Percentiles rank a stretch among this genome's conserved stretches.
Evolutionary conservation across 2,888 invertebrate genomes (phyloP).

Genomic region (Parapristionchus giblindavisi): DNA sequence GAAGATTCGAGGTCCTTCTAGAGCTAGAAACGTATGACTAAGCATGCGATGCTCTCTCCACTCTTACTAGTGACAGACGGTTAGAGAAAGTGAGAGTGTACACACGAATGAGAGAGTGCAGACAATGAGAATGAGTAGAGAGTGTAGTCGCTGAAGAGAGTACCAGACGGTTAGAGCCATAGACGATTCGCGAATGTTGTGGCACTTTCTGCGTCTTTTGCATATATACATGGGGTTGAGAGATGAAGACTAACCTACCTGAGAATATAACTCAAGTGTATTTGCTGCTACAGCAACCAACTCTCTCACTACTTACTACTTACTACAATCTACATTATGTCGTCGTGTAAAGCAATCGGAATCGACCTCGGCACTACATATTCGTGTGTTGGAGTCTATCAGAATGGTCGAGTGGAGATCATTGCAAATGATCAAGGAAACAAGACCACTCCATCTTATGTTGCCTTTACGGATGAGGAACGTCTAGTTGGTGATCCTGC

Average conservation of each 20-base stretch:
- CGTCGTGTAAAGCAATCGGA: constrained; percentile 55
- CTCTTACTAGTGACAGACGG: background rate
- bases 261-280: constrained; percentile 1
- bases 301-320: background rate
- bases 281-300: background rate
- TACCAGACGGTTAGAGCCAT: background rate
- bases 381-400: no score
- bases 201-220: constrained; percentile 36
- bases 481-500: constrained; percentile 73
- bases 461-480: constrained; percentile 78
- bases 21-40: background rate
- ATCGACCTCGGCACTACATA: no score
- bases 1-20: constrained; percentile 34
- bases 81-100: background rate
- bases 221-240: constrained; percentile 41
- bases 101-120: constrained; percentile 2
- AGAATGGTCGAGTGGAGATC: constrained; percentile 71
- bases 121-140: constrained; percentile 19
- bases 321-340: constrained; percentile 42
- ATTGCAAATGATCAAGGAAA: constrained; percentile 76
- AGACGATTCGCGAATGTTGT: constrained; percentile 43
- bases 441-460: constrained; percentile 81
- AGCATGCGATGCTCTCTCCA: no score
- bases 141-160: background rate
- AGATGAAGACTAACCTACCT: background rate